These are phyloP conservation scores for Nothobranchius kuhntae DNA, from an alignment of 2,113 vertebrate species.

Conservation along the genomic window DNA sequence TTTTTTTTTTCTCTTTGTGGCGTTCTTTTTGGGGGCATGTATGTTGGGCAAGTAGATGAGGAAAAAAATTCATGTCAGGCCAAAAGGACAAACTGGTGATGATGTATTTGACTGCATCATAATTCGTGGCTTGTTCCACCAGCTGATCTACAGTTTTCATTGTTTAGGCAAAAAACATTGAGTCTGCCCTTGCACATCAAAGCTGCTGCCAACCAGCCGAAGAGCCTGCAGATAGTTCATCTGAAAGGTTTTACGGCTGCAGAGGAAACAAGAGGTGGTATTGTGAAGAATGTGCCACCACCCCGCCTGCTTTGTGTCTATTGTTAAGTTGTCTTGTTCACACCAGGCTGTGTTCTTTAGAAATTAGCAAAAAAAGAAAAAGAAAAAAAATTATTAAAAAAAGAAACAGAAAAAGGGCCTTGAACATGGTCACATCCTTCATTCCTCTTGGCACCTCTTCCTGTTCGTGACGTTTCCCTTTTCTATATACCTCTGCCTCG, in stretches of 20 bases:
- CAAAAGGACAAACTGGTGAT: slow-evolving; percentile 8
- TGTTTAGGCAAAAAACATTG: neutral
- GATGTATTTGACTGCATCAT: neutral
- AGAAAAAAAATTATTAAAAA: neutral
- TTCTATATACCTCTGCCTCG: slow-evolving; percentile 20
- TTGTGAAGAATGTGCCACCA: neutral
- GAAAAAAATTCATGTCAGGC: neutral
- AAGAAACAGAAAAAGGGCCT: neutral
- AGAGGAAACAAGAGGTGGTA: slow-evolving; percentile 29
- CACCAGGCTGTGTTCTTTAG: neutral
- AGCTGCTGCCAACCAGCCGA: neutral
- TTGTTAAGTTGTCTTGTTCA: slow-evolving; percentile 11
- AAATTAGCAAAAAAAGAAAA: neutral
- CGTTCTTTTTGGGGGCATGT: neutral
- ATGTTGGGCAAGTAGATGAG: slow-evolving; percentile 6
- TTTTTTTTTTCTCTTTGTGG: neutral
- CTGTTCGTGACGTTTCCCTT: slow-evolving; percentile 32
- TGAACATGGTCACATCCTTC: slow-evolving; percentile 23
- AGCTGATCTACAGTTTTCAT: slow-evolving; percentile 6
- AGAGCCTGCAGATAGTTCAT: neutral
- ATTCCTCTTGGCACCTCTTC: slow-evolving; percentile 56
- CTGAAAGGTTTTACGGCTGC: neutral
- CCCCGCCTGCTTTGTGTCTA: neutral
- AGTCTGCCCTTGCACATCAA: slow-evolving; percentile 1
- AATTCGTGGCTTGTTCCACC: slow-evolving; percentile 1